Evolutionary conservation across 2,888 invertebrate genomes (phyloP), one percentile per base, ranked within the genome.

Genomic region (Flexamia atlantica): DNA sequence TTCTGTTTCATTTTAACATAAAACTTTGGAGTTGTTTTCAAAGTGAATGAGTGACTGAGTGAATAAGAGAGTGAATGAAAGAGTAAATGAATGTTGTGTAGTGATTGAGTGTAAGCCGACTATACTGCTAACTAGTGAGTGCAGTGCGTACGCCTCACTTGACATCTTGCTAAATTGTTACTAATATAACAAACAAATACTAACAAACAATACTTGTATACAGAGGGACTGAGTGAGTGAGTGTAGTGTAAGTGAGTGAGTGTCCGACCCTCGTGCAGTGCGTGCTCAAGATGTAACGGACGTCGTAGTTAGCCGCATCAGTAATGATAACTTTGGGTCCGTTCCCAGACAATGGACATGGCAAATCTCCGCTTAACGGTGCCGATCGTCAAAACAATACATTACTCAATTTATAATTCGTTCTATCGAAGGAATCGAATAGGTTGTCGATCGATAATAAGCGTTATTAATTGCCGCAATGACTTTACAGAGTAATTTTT

Each of bases 261-360:
- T 28, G 64, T 14, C 17, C 9, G 23, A 4, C 64, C 28, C 64
- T 64, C 64, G 64, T 64, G 64, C 64, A 14, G 64, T 64, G 64
- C 70, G 70, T 70, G 70, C 70, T 7, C 70, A 20, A 14, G 70
- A 70, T 9, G 36, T 70, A 70, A 70, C 70, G 70, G 70, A 70
- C 40, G 68, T 70, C 10, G 70, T 40, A n/a, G 70, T 70, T 70
- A 70, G 70, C 40, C 40, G 40, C 70, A n/a, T 36, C 70, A 40
- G 70, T 70, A 70, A 70, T 70, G 70, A 70, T 70, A 70, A 70
- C 40, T 70, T 70, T 36, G 70, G 70, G 36, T 40, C 70, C 40
- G 70, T 70, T 70, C 70, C 70, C 70, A 70, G 70, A 70, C 70
- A 70, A 70, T 70, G 70, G 70, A 70, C 70, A 70, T 70, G 70